Percentiles rank a stretch among this genome's conserved stretches.
phyloP scores from a whole-genome alignment of 2,888 invertebrate species.

The Euphydryas editha region DNA sequence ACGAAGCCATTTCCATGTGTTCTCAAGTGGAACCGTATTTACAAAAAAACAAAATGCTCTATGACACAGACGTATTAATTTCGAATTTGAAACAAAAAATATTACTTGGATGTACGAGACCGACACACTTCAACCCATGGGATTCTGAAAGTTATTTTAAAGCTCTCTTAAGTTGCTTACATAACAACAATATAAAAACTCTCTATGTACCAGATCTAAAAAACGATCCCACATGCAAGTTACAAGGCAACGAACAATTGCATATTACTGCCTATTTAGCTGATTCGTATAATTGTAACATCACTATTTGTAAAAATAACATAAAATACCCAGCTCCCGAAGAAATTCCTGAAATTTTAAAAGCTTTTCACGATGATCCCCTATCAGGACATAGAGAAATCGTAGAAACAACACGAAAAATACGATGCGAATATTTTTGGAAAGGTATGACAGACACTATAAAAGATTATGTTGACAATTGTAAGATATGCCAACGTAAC shows the following conservation, averaged over 20 bases:
- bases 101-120: slow-evolving; percentile 41
- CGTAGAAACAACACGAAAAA: too few relatives aligned
- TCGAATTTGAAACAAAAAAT: slow-evolving; percentile 47
- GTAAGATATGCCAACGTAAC: too few relatives aligned
- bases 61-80: slow-evolving; percentile 44
- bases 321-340: slow-evolving; percentile 42
- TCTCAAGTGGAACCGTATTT: slow-evolving; percentile 44
- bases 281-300: slow-evolving; percentile 46
- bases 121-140: slow-evolving; percentile 45
- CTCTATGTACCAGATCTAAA: slow-evolving; percentile 47
- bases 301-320: slow-evolving; percentile 48
- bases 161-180: slow-evolving; percentile 47
- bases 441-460: too few relatives aligned
- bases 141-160: slow-evolving; percentile 52
- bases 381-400: too few relatives aligned
- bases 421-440: too few relatives aligned
- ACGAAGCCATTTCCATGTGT: slow-evolving; percentile 45
- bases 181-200: slow-evolving; percentile 38
- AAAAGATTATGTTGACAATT: too few relatives aligned
- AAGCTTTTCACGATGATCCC: too few relatives aligned
- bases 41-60: slow-evolving; percentile 44
- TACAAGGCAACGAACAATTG: slow-evolving; percentile 45
- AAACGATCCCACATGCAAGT: slow-evolving; percentile 40
- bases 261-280: slow-evolving; percentile 48
- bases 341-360: slow-evolving; percentile 49